phyloP scores from a whole-genome alignment of 2,888 invertebrate species.

The Nebria brevicollis region DNA sequence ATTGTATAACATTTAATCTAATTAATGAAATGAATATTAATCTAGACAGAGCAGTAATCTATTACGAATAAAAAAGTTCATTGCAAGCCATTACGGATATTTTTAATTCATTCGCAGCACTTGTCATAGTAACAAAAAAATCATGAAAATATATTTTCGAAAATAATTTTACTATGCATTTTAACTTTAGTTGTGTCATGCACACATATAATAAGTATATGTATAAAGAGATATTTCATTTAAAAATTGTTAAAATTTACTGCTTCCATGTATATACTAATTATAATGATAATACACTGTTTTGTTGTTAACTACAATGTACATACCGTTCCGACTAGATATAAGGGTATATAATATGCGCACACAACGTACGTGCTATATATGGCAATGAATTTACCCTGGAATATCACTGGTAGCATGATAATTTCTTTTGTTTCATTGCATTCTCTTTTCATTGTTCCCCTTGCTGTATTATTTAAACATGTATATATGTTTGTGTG shows the following conservation, averaged over 20 bases:
- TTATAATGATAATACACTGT: not conserved
- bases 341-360: not conserved
- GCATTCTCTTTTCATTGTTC: not conserved
- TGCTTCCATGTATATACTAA: not conserved
- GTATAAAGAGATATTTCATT: not conserved
- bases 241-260: not conserved
- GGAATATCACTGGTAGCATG: not conserved
- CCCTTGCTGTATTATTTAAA: not conserved
- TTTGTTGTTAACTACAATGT: not conserved
- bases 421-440: not conserved
- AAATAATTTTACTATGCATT: no score
- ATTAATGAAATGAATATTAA: no score
- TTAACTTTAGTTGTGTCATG: no score
- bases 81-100: no score
- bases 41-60: no score
- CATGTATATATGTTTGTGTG: not conserved
- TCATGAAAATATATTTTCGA: no score
- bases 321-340: not conserved
- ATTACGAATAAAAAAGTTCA: no score
- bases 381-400: not conserved
- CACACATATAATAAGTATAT: not conserved
- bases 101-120: no score
- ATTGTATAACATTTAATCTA: no score
- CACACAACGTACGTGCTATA: not conserved
- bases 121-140: no score